Evolutionary conservation across 2,888 invertebrate species (phyloP).

Genomic region (Merodon equestris): DNA sequence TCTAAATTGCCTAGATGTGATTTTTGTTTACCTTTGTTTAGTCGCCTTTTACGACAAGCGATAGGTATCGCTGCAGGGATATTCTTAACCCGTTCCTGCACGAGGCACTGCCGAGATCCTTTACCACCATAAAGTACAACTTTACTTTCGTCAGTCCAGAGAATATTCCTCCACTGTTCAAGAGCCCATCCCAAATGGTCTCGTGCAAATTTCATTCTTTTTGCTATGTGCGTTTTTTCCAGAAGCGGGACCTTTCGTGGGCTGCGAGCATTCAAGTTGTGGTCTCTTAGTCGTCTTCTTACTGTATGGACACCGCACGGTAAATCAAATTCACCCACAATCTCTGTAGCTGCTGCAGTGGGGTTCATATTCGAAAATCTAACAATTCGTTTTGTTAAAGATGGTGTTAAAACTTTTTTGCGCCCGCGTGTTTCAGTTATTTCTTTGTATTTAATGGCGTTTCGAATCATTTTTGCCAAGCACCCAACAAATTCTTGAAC

Average conservation of each 20-base stretch:
- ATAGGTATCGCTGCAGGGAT: too few relatives aligned
- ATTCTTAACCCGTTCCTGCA: too few relatives aligned
- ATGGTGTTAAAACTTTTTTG: conserved; percentile 2
- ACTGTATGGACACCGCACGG: conserved; percentile 2
- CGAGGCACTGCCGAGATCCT: too few relatives aligned
- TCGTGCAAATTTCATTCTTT: too few relatives aligned
- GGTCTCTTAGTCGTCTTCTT: not conserved
- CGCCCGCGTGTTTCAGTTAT: conserved; percentile 1
- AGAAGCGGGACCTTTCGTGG: too few relatives aligned
- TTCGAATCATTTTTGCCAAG: not conserved
- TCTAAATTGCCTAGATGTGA: too few relatives aligned
- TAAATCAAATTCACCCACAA: conserved; percentile 1
- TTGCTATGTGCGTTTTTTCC: too few relatives aligned
- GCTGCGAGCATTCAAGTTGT: too few relatives aligned
- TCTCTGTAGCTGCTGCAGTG: conserved; percentile 5
- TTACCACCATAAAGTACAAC: too few relatives aligned
- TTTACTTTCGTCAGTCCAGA: not conserved
- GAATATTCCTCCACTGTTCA: not conserved
- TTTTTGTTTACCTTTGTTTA: too few relatives aligned
- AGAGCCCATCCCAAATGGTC: conserved; percentile 4
- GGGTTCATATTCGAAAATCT: not conserved
- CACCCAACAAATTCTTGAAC: conserved; percentile 5
- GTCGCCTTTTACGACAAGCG: too few relatives aligned
- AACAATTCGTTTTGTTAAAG: not conserved
- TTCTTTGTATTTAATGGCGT: not conserved